Evolutionary conservation across 2,113 vertebrate species (phyloP).

Genomic region (Atlantisia rogersi): DNA sequence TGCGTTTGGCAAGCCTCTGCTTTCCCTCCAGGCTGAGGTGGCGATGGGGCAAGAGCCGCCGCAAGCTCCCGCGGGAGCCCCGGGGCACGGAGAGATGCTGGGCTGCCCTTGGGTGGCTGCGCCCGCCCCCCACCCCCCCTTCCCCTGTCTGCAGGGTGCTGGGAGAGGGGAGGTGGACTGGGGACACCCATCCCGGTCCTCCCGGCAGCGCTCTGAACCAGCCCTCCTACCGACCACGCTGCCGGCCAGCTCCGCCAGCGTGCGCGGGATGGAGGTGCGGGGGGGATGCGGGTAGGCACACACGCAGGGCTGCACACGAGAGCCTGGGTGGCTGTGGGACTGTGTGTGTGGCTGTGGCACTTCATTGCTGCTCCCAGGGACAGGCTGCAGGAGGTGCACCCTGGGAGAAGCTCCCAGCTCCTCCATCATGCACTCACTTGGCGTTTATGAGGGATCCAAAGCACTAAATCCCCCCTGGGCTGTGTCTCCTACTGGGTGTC

Average conservation of each 20-base stretch:
- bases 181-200: not conserved
- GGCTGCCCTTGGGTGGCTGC: not conserved
- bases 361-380: not conserved
- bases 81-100: not conserved
- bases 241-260: not conserved
- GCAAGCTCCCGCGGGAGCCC: not conserved
- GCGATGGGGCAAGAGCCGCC: fast-evolving
- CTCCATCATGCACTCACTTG: not conserved
- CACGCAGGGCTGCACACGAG: fast-evolving
- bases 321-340: too few relatives aligned
- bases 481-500: fast-evolving
- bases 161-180: not conserved
- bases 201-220: not conserved
- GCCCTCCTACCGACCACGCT: fast-evolving
- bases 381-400: not conserved
- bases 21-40: not conserved
- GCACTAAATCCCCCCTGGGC: not conserved
- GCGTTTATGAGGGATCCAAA: not conserved
- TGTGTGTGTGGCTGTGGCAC: not conserved
- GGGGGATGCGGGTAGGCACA: not conserved
- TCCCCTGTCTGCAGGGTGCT: not conserved
- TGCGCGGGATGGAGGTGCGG: fast-evolving
- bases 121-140: not conserved
- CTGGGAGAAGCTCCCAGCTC: not conserved
- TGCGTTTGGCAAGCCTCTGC: not conserved